Percentiles rank a stretch among this genome's conserved stretches.
Evolutionary conservation across 1,140 invertebrate genomes (phyloP).

Genomic region (Holotrichia oblita): DNA sequence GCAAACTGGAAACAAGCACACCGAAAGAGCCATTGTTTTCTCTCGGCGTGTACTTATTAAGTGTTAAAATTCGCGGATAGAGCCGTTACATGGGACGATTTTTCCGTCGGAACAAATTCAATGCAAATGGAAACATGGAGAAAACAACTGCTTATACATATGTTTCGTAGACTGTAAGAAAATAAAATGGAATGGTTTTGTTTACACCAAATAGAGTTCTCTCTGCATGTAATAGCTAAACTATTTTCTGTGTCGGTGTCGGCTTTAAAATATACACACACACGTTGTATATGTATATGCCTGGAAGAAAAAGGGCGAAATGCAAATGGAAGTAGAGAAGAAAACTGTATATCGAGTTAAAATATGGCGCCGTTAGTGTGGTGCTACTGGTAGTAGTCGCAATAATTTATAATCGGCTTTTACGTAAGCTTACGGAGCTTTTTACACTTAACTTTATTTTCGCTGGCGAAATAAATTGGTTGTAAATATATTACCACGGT

Average conservation of each 20-base stretch:
- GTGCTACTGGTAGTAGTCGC: not conserved
- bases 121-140: conserved; percentile 36
- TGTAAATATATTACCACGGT: not conserved
- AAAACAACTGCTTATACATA: conserved; percentile 35
- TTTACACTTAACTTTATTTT: conserved; percentile 9
- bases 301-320: conserved; percentile 23
- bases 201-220: conserved; percentile 37
- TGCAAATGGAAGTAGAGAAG: conserved; percentile 21
- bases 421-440: not conserved
- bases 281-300: not conserved
- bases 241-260: conserved; percentile 33
- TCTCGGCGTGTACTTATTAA: conserved; percentile 34
- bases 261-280: conserved; percentile 27
- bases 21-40: conserved; percentile 24
- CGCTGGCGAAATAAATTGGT: not conserved
- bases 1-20: no score
- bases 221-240: conserved; percentile 24
- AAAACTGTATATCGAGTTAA: conserved; percentile 8
- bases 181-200: conserved; percentile 37
- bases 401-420: conserved; percentile 27
- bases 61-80: conserved; percentile 37
- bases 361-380: conserved; percentile 26
- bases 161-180: conserved; percentile 28
- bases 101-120: conserved; percentile 40
- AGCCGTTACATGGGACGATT: not conserved